A percentile compares a stretch with the other conserved stretches of the same genome.
These are phyloP conservation scores for Alexandromys fortis DNA, from an alignment of 2,113 vertebrate species.

Conservation along the genomic window DNA sequence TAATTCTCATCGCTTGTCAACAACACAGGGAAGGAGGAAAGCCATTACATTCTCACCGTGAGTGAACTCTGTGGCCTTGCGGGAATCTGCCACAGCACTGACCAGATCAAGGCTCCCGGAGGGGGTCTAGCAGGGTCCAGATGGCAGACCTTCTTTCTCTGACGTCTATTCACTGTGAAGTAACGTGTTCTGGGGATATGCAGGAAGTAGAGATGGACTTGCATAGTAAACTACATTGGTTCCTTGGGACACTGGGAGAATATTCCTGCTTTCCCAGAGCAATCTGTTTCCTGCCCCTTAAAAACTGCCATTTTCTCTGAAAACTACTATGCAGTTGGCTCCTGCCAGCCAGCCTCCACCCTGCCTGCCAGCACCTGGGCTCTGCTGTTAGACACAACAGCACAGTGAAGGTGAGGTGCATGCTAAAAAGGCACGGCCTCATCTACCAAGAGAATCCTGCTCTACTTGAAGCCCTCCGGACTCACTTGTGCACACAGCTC, in stretches of 20 bases:
- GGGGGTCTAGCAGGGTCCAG: not conserved
- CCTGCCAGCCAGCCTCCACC: not conserved
- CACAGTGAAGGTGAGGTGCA: not conserved
- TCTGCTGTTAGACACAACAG: not conserved
- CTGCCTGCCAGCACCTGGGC: not conserved
- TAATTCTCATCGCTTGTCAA: not conserved
- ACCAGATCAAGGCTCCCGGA: not conserved
- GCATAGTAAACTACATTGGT: not conserved
- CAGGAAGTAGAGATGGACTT: not conserved
- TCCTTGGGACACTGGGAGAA: not conserved
- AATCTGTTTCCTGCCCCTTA: not conserved
- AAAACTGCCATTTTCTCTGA: not conserved
- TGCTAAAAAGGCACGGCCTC: conserved; percentile 29
- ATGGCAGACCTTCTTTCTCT: not conserved
- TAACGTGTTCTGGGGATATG: not conserved
- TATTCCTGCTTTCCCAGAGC: not conserved
- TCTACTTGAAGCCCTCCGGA: not conserved
- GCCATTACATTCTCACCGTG: not conserved
- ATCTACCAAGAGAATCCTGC: not conserved
- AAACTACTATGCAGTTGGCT: not conserved
- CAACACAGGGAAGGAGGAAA: not conserved
- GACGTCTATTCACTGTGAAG: not conserved
- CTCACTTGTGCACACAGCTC: not conserved
- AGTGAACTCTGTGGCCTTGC: not conserved
- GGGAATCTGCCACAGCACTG: not conserved